Evolutionary conservation across 2,888 invertebrate genomes (phyloP).

Genomic region (Mayetiola destructor): DNA sequence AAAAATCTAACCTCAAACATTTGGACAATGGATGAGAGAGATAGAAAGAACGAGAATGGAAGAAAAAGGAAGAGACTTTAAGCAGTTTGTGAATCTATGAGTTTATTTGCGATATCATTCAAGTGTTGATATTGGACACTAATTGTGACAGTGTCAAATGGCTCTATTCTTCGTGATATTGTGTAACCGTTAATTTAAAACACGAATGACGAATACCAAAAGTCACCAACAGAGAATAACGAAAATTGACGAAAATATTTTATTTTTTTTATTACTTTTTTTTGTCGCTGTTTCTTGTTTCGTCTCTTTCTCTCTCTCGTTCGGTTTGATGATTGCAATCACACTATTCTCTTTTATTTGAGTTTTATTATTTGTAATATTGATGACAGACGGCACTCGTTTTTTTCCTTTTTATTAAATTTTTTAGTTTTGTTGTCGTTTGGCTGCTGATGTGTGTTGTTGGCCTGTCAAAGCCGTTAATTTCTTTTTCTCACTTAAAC

Average conservation of each 20-base stretch:
- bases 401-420: neutral
- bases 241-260: neutral
- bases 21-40: too few species aligned
- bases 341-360: too few species aligned
- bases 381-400: neutral
- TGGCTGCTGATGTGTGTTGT: too few species aligned
- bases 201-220: neutral
- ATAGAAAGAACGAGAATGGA: too few species aligned
- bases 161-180: constrained; percentile 6
- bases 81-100: too few species aligned
- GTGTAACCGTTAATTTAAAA: constrained; percentile 10
- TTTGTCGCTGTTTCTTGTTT: neutral
- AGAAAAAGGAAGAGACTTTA: too few species aligned
- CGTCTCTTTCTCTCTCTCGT: neutral
- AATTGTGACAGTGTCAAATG: constrained; percentile 9
- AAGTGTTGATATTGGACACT: neutral
- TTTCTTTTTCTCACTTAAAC: neutral
- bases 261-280: neutral
- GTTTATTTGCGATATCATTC: too few species aligned
- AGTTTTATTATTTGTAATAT: neutral
- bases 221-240: too few species aligned
- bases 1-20: too few species aligned
- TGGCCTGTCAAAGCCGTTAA: too few species aligned
- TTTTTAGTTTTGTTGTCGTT: neutral
- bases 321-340: neutral